Conservation (phyloP, 2,797 vertebrate species). For the Sus cebifrons region DNA sequence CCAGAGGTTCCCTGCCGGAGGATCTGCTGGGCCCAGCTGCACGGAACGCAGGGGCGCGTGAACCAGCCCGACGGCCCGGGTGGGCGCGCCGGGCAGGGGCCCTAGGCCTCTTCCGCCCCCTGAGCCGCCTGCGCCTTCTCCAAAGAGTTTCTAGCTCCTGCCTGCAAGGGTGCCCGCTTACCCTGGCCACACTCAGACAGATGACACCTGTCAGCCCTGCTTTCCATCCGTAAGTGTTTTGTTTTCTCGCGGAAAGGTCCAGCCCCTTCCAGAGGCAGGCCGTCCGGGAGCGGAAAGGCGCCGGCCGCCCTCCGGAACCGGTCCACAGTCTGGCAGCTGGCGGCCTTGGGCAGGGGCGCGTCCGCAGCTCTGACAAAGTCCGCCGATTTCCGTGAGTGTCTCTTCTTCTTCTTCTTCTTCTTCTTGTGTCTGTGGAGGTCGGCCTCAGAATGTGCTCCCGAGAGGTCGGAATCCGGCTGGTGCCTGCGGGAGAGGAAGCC, state of each 20-base stretch:
- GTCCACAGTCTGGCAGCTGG: conserved; percentile 70
- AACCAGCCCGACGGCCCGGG: too few species aligned
- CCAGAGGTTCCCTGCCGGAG: not conserved
- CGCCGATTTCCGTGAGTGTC: conserved; percentile 88
- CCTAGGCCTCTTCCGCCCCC: rapidly evolving
- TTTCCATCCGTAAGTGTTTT: conserved; percentile 82
- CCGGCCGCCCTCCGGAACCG: conserved; percentile 71
- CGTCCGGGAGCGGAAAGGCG: conserved; percentile 65
- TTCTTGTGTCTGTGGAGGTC: conserved; percentile 93
- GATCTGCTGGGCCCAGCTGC: too few species aligned
- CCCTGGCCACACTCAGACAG: conserved; percentile 84
- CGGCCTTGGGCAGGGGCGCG: conserved; percentile 68
- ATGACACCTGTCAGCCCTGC: conserved; percentile 78
- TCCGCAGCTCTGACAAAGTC: conserved; percentile 77
- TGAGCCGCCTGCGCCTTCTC: not conserved
- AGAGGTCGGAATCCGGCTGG: conserved; percentile 91
- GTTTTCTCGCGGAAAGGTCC: conserved; percentile 79
- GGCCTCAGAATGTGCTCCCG: conserved; percentile 88
- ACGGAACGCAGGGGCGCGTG: too few species aligned
- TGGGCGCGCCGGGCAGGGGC: not conserved
- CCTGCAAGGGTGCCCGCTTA: conserved; percentile 79
- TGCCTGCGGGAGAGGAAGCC: conserved; percentile 83
- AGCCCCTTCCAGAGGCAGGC: conserved; percentile 80
- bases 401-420: conserved; percentile 93
- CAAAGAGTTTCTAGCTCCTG: conserved; percentile 1